Base-by-base conservation (phyloP, 2,888 invertebrate species). In the Agrotis segetum region DNA sequence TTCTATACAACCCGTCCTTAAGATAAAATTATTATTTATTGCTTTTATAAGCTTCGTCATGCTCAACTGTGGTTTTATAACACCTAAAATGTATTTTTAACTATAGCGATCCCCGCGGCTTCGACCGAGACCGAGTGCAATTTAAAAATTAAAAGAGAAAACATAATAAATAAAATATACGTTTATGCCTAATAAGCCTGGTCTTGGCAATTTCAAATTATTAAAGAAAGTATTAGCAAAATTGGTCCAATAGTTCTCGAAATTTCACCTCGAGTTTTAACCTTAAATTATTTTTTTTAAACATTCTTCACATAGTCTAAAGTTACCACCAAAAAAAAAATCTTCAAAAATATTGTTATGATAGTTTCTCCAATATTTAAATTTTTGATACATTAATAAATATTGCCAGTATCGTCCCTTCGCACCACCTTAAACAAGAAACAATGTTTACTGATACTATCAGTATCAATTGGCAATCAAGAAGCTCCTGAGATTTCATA, bases 361-460 rank as follows among this genome's bases (percentile, higher is more conserved):
- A 13, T 11, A 46, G 34, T 14, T 61, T 17, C 24, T 58, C 3
- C 14, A n/a, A 47, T 67, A 13, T 53, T 81, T 44, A 13, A 55
- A 24, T 46, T 47, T 79, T 68, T 53, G 17, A 3, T 29, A 49
- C 40, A 53, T 60, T 29, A 53, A 60, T 67, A 50, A 77, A 62
- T 62, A 49, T 11, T 53, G 50, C 53, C 56, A 53, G n/a, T 56
- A 52, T 58, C n/a, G 13, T 40, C 3, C 34, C 29, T n/a, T 65
- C 34, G 14, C 55, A 53, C 0, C n/a, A 62, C 46, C 55, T 24
- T 66, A 69, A 73, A 77, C 79, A 74, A 71, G 59, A 75, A 83
- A 67, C 69, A 70, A 72, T 85, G 53, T 85, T 83, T 75, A 77
- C 63, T 50, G 64, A 64, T 21, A 58, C 46, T 69, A 71, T 75